A percentile compares a stretch with the other conserved stretches of the same genome.
Conservation (phyloP, 2,797 vertebrate genomes). For the Falco peregrinus region DNA sequence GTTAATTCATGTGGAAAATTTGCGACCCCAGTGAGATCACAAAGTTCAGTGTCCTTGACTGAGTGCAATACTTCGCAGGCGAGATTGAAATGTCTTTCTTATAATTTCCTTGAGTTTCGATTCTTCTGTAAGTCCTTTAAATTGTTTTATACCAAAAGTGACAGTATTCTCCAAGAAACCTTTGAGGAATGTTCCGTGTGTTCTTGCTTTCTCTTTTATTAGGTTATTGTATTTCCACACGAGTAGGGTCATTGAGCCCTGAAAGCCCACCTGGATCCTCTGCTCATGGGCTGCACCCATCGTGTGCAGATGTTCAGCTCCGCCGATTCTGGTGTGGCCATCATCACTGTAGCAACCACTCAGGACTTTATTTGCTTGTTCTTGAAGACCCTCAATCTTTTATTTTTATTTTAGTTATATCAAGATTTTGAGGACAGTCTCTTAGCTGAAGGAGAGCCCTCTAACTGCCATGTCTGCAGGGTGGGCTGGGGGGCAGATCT, state of each 20-base stretch:
- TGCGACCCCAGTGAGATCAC: not conserved
- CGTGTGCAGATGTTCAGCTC: not conserved
- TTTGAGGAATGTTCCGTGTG: not conserved
- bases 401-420: not conserved
- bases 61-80: not conserved
- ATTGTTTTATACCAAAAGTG: not conserved
- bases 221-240: not conserved
- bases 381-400: not conserved
- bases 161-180: fast-evolving
- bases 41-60: conserved; percentile 48
- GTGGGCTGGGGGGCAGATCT: not conserved
- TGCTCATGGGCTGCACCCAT: not conserved
- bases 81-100: not conserved
- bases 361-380: not conserved
- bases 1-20: conserved; percentile 49
- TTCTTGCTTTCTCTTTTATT: not conserved
- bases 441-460: not conserved
- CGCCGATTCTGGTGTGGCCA: not conserved
- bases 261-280: not conserved
- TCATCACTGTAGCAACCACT: not conserved
- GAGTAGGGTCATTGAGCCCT: not conserved
- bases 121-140: not conserved
- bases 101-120: not conserved
- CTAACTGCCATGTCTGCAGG: not conserved
- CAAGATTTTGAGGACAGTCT: not conserved